These are phyloP conservation scores for Drosophila prostipennis DNA, from an alignment of 2,888 invertebrate genomes.

Conservation along the genomic window DNA sequence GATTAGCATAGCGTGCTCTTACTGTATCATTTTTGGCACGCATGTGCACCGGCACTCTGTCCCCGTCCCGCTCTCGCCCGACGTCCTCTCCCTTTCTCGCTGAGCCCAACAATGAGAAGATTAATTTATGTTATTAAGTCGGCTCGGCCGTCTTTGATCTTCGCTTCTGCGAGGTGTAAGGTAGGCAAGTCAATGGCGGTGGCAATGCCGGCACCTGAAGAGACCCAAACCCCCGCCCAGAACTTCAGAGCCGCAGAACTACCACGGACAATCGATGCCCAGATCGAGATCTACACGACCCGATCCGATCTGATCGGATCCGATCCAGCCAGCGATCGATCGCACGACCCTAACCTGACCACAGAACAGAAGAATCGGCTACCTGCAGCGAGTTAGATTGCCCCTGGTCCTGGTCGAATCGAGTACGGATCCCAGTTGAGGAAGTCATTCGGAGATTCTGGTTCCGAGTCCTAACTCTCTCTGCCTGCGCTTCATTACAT, in stretches of 20 bases:
- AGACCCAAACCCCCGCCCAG: slow-evolving; percentile 25
- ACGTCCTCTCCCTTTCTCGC: slow-evolving; percentile 7
- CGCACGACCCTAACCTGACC: slow-evolving; percentile 29
- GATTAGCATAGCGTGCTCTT: slow-evolving; percentile 66
- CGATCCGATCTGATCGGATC: slow-evolving; percentile 14
- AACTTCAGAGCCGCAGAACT: not conserved
- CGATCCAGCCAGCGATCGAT: slow-evolving; percentile 37
- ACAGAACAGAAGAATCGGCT: slow-evolving; percentile 32
- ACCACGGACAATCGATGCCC: slow-evolving; percentile 57
- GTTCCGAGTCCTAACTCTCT: slow-evolving; percentile 6
- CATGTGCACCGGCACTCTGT: slow-evolving; percentile 47
- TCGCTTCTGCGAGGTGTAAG: slow-evolving; percentile 80
- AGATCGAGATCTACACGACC: slow-evolving; percentile 53
- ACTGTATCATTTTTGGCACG: slow-evolving; percentile 65
- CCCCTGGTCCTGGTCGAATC: slow-evolving; percentile 47
- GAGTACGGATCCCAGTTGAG: slow-evolving; percentile 6
- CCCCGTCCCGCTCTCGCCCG: slow-evolving; percentile 7
- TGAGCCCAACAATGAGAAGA: slow-evolving; percentile 78
- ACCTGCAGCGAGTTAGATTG: slow-evolving; percentile 62
- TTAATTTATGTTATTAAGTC: slow-evolving; percentile 84
- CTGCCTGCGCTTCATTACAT: slow-evolving; percentile 54
- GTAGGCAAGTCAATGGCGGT: slow-evolving; percentile 83
- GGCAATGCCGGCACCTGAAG: slow-evolving; percentile 78
- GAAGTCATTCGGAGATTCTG: slow-evolving; percentile 9
- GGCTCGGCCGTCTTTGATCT: slow-evolving; percentile 82